Evolutionary conservation across 2,888 invertebrate genomes (phyloP), one percentile per base, ranked within the genome.

Genomic region (Ariolimax columbianus): DNA sequence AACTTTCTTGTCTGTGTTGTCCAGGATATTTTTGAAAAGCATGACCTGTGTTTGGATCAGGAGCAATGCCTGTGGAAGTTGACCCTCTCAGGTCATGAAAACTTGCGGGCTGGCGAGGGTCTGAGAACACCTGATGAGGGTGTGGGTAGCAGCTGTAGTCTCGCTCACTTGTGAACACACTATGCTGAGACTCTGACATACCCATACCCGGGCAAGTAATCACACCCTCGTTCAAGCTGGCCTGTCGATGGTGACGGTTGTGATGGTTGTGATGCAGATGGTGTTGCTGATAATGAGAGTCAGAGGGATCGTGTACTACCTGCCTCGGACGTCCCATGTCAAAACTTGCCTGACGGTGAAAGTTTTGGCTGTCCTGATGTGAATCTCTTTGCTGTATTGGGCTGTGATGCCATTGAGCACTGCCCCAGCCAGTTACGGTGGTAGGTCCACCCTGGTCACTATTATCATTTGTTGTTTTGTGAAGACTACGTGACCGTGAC

Each of bases 131-230:
- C 73, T 86, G 82, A 36, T 87, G 85, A 14, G 86, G 83, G 84
- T 86, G 86, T 33, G 84, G 75, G 33, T 87, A 84, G 30, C 86
- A 84, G 38, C 77, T 85, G 38, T 75, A 77, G 72, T 85, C 88
- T 19, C 87, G 85, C 82, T 89, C 89, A 85, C 89, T 88, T 30
- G 87, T 78, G 68, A 88, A 85, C n/a, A 75, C 63, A 33, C 81
- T 82, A 33, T 82, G 86, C 30, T 88, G 88, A 17, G 84, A 83
- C 73, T 87, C 87, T 1, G 86, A 78, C 83, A 87, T 72, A 14
- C 87, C 87, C 51, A 82, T 84, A 38, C 87, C 88, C n/a, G 88
- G 85, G 26, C 87, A 88, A 0, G 88, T 85, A 51, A 88, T 89
- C 36, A 89, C 14, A 36, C 78, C 59, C 72, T 84, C 84, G n/a